phyloP scores from a whole-genome alignment of 2,797 vertebrate species.

The Gallinago nigripennis region DNA sequence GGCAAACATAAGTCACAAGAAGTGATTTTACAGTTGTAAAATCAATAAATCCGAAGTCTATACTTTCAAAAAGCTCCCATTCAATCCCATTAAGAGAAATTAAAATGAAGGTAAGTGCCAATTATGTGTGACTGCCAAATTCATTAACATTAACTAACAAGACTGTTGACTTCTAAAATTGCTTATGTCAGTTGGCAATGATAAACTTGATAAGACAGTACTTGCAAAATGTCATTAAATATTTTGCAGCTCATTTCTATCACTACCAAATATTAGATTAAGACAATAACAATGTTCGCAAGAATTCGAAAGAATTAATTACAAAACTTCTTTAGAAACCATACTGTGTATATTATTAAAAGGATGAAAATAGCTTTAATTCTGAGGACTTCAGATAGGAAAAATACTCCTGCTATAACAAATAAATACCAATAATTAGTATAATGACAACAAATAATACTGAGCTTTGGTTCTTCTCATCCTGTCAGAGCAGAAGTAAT shows the following conservation, averaged over 20 bases:
- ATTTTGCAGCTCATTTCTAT: background rate
- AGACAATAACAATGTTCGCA: background rate
- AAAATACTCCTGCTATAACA: background rate
- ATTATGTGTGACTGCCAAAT: constrained; percentile 7
- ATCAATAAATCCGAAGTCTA: background rate
- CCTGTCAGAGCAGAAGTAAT: background rate
- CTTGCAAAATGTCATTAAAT: constrained; percentile 7
- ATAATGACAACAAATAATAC: background rate
- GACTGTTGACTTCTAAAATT: constrained; percentile 27
- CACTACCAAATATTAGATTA: background rate
- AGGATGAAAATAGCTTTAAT: background rate
- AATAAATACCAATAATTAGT: background rate
- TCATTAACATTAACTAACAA: constrained; percentile 35
- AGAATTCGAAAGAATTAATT: constrained; percentile 1
- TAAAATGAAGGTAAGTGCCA: constrained; percentile 9
- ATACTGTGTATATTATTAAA: background rate
- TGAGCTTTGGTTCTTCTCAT: background rate
- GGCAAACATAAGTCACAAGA: background rate
- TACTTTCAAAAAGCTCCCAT: background rate
- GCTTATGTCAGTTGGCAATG: constrained; percentile 6
- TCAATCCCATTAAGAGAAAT: background rate
- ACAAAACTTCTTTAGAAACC: background rate
- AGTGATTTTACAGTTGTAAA: background rate
- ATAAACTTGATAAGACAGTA: constrained; percentile 11
- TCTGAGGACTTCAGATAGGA: background rate